These are phyloP conservation scores for Chaetophractus vellerosus DNA, from an alignment of 2,797 vertebrate genomes.

Conservation along the genomic window DNA sequence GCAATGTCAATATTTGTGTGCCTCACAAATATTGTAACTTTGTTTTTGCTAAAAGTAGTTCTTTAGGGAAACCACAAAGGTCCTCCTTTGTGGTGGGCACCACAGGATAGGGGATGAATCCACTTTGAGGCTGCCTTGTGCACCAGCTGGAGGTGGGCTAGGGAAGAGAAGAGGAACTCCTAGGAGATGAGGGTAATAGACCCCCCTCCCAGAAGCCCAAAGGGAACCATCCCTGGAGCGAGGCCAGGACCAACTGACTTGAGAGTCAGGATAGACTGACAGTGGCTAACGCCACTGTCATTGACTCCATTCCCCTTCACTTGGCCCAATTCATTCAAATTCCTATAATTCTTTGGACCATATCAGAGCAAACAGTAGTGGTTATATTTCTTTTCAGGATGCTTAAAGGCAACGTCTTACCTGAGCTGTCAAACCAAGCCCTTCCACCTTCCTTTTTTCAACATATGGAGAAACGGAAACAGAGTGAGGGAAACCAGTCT, in stretches of 20 bases:
- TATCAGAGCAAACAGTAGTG: neutral
- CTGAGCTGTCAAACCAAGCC: neutral
- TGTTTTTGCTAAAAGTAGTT: neutral
- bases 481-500: neutral
- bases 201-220: neutral
- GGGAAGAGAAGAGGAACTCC: neutral
- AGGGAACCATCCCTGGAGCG: neutral
- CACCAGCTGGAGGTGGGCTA: neutral
- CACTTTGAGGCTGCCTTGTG: neutral
- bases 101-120: neutral
- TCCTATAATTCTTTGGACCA: neutral
- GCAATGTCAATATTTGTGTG: neutral
- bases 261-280: neutral
- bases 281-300: too few species aligned
- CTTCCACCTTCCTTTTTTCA: constrained; percentile 19
- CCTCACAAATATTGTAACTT: neutral
- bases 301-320: neutral
- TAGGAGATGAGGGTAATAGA: neutral
- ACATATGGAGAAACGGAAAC: neutral
- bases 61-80: neutral
- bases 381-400: neutral
- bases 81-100: neutral
- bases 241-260: neutral
- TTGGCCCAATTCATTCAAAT: neutral
- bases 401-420: neutral